Percentiles rank a stretch among this genome's conserved stretches.
These are phyloP conservation scores for Trissonchulus latispiculum DNA, from an alignment of 2,888 invertebrate species.

Conservation along the genomic window DNA sequence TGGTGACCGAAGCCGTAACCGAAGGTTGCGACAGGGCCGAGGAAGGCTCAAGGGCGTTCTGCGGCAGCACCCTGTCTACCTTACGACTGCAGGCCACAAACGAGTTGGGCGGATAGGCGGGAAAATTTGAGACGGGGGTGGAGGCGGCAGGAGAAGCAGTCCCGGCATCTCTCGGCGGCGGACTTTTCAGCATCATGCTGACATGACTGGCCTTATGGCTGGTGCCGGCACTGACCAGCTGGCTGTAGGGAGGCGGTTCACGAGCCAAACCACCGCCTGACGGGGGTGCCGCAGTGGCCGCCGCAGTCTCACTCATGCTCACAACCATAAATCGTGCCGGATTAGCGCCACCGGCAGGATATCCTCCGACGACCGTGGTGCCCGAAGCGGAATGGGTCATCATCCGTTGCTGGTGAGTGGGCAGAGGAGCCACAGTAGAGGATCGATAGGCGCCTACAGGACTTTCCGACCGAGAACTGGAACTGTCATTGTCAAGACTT, in stretches of 20 bases:
- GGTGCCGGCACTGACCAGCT: background rate
- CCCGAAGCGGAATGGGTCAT: no score
- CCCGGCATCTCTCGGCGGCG: background rate
- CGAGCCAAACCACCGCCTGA: background rate
- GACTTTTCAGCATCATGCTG: background rate
- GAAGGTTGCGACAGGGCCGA: no score
- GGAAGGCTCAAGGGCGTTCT: slow-evolving; percentile 93
- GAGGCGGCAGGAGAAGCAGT: background rate
- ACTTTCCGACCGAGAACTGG: no score
- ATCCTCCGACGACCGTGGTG: no score
- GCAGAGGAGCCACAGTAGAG: no score
- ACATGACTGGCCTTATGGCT: background rate
- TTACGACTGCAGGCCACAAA: slow-evolving; percentile 12
- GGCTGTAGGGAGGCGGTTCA: background rate
- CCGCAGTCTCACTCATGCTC: no score
- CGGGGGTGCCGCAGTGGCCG: no score
- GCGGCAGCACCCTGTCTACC: slow-evolving; percentile 70
- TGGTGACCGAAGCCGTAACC: background rate
- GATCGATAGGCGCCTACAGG: no score
- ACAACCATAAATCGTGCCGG: no score
- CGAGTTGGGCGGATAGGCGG: slow-evolving; percentile 21
- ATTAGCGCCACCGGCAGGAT: no score
- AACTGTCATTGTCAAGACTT: no score
- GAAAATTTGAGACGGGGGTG: background rate
- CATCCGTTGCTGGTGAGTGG: no score